A percentile compares a stretch with the other conserved stretches of the same genome.
phyloP scores from a whole-genome alignment of 23 tunicate genomes.

The Styela clava region DNA sequence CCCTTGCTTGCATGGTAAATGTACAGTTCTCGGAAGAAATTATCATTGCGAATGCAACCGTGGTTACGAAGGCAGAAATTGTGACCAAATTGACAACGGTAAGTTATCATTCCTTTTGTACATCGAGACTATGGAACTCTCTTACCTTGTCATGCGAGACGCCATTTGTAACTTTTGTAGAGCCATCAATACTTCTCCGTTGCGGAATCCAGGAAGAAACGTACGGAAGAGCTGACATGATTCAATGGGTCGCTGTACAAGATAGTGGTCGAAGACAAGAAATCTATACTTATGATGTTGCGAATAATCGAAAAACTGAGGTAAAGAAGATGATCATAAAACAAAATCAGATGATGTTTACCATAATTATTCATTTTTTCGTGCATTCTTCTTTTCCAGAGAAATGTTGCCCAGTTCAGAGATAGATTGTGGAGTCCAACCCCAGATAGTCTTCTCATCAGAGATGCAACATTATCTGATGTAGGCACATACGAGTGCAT shows the following conservation, averaged over 20 bases:
- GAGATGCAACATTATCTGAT: neutral
- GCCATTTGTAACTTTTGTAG: too few species aligned
- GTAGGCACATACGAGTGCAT: neutral
- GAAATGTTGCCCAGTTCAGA: neutral
- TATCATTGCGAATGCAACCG: slow-evolving; percentile 19
- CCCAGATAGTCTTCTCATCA: neutral
- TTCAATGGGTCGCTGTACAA: neutral
- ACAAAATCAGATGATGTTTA: too few species aligned
- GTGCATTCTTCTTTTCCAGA: neutral
- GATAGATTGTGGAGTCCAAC: slow-evolving; percentile 7
- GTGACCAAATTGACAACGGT: slow-evolving; percentile 11
- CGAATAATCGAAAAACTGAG: neutral
- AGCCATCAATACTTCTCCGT: neutral
- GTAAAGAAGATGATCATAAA: too few species aligned
- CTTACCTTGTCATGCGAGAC: too few species aligned
- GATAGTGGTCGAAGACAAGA: neutral
- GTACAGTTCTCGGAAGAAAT: slow-evolving; percentile 10
- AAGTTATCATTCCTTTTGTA: too few species aligned
- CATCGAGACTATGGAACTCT: too few species aligned
- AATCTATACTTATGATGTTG: neutral
- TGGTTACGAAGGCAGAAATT: slow-evolving; percentile 17
- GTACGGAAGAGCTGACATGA: neutral
- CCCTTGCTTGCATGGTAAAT: neutral
- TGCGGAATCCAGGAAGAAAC: neutral
- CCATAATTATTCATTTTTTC: too few species aligned